Conservation (phyloP, 2,888 invertebrate species). For the Drosophila neutralis region DNA sequence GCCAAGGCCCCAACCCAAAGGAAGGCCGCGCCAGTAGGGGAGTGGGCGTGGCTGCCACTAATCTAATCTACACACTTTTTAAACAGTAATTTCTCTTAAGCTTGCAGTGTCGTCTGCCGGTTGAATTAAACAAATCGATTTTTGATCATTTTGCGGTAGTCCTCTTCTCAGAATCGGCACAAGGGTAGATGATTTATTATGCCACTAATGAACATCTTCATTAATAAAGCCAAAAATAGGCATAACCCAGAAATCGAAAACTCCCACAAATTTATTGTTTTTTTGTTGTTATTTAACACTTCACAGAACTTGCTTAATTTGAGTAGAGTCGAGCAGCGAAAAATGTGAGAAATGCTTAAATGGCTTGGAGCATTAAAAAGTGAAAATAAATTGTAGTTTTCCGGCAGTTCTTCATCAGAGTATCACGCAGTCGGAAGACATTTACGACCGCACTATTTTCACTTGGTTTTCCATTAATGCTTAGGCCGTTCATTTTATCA, state of each 20-base stretch:
- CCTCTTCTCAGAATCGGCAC: neutral
- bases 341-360: neutral
- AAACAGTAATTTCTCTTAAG: slow-evolving; percentile 56
- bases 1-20: slow-evolving; percentile 45
- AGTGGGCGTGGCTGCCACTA: slow-evolving; percentile 13
- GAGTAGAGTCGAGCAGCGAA: neutral
- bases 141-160: slow-evolving; percentile 1
- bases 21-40: neutral
- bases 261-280: neutral
- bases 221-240: slow-evolving; percentile 2
- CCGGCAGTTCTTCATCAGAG: neutral
- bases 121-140: slow-evolving; percentile 13
- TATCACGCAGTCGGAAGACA: neutral
- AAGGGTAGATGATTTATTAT: neutral
- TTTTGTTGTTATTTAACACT: neutral
- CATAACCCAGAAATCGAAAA: neutral
- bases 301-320: neutral
- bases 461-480: slow-evolving; percentile 12
- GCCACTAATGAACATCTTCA: slow-evolving; percentile 1
- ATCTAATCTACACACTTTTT: slow-evolving; percentile 64
- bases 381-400: neutral
- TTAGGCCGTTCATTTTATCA: slow-evolving; percentile 19
- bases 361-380: neutral
- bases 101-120: neutral
- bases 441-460: neutral